Base-by-base conservation (phyloP, 1,140 invertebrate genomes). In the Zaprionus capensis region DNA sequence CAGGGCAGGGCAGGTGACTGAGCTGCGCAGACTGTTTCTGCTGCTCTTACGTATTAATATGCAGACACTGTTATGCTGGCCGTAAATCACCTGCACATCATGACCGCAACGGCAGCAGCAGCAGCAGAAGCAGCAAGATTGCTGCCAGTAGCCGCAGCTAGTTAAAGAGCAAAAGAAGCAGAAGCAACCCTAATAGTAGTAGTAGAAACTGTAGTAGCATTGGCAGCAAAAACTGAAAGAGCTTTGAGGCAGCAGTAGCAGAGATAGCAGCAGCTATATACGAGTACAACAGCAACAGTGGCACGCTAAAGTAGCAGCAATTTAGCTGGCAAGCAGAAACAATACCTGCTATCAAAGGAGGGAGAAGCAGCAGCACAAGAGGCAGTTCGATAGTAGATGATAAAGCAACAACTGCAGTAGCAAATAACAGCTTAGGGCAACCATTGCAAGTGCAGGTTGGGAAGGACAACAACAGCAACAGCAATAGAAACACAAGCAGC, bases 51-150 rank as follows among this genome's bases (percentile, higher is more conserved):
- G 80, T 78, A 84, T 87, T 87, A 87, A 84, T 90, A 87, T 87
- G 84, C 84, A 87, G 84, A 84, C 84, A 63, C 49, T 67, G 84
- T 87, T 69, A 49, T 61, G 59, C 31, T 67, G 70, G 53, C 71
- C 78, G 71, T 87, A 87, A 87, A 88, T 87, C 85, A 87, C 84
- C 84, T 87, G 84, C 62, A 57, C 71, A 64, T 63, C 71, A 69
- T 74, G 62, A 63, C 64, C 71, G 36, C 73, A 71, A 34, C 44
- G 17, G 20, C 24, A 24, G 17, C 55, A 49, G 24, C 14, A 22
- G 26, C 28, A 55, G 59, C 71, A 75, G 61, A 73, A 59, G 66
- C 49, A 31, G 61, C 44, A 49, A 28, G 36, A 22, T 38, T 38
- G 34, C 12, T 22, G 28, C 15, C 55, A 34, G n/a, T n/a, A 17